These are phyloP conservation scores for Caenorhabditis latens DNA, from an alignment of 1,140 invertebrate species.

Conservation along the genomic window DNA sequence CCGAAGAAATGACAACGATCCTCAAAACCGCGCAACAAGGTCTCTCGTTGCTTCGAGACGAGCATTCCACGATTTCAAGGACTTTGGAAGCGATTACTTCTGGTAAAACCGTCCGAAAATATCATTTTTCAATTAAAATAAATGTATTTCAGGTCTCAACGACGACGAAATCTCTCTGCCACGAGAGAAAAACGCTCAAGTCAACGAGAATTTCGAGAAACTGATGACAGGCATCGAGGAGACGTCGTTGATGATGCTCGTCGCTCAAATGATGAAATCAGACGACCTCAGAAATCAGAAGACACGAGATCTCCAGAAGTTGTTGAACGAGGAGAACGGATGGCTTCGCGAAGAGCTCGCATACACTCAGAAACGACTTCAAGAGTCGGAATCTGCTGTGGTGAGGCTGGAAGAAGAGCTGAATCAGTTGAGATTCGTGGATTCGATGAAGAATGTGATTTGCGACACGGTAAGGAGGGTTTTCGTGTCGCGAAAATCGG, in stretches of 20 bases:
- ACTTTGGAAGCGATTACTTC: conserved; percentile 9
- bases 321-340: conserved; percentile 91
- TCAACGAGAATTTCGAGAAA: conserved; percentile 13
- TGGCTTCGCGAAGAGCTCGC: conserved; percentile 98
- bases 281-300: conserved; percentile 99
- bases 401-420: conserved; percentile 97
- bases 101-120: conserved; percentile 84
- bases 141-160: conserved; percentile 78
- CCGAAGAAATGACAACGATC: conserved; percentile 94
- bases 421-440: conserved; percentile 97
- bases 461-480: conserved; percentile 82
- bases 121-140: conserved; percentile 81
- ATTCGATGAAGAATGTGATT: conserved; percentile 91
- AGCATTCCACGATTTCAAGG: conserved; percentile 82
- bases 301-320: conserved; percentile 92
- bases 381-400: conserved; percentile 69
- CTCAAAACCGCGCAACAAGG: conserved; percentile 88
- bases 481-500: not conserved
- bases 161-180: conserved; percentile 79
- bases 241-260: conserved; percentile 88
- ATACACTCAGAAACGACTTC: conserved; percentile 60
- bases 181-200: conserved; percentile 60
- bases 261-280: conserved; percentile 91
- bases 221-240: conserved; percentile 69
- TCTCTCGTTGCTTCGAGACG: conserved; percentile 91